Conservation (phyloP, 2,113 vertebrate species). For the Manacus vitellinus region DNA sequence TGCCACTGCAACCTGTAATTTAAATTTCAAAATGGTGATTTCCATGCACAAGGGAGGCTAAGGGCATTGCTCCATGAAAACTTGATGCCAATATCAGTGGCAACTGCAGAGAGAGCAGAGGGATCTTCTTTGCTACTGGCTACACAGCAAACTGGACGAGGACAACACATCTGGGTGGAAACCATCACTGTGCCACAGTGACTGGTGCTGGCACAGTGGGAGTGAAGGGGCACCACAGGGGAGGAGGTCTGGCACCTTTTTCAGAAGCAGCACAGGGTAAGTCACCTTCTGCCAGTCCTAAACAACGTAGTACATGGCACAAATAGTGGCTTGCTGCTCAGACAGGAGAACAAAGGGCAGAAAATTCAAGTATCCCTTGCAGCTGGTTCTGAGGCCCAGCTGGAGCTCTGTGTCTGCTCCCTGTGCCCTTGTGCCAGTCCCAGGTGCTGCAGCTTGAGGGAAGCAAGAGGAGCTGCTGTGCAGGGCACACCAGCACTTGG, state of each 20-base stretch:
- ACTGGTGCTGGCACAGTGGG: not conserved
- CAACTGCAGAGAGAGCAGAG: not conserved
- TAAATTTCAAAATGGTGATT: not conserved
- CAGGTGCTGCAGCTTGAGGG: not conserved
- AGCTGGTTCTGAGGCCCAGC: not conserved
- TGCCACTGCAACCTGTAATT: not conserved
- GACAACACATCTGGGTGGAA: not conserved
- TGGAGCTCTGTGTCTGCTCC: not conserved
- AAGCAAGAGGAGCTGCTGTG: not conserved
- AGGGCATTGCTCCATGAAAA: not conserved
- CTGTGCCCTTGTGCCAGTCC: not conserved
- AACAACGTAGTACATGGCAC: not conserved
- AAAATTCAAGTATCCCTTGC: not conserved
- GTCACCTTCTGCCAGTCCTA: not conserved
- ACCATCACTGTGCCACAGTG: not conserved
- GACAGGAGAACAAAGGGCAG: not conserved
- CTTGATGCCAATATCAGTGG: not conserved
- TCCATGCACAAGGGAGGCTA: not conserved
- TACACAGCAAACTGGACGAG: not conserved
- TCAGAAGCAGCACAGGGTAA: not conserved
- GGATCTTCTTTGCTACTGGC: not conserved
- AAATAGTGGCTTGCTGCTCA: not conserved
- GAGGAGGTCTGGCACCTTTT: not conserved
- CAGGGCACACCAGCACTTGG: not conserved
- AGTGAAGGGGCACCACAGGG: accelerated